Evolutionary conservation across 2,888 invertebrate genomes (phyloP).

Genomic region (Athalia rosae): DNA sequence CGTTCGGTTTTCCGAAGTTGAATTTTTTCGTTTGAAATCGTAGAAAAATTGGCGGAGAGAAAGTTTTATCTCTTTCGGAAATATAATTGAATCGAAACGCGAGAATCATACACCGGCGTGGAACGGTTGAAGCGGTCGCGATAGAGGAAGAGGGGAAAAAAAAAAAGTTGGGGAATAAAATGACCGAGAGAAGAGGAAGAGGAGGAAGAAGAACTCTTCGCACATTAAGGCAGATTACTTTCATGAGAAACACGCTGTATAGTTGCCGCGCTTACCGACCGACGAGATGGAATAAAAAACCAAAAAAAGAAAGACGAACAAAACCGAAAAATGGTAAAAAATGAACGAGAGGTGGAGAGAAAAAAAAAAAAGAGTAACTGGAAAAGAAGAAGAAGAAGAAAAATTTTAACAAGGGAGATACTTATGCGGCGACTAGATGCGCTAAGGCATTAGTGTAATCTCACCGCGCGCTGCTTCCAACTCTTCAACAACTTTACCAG

Average conservation of each 20-base stretch:
- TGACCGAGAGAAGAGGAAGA: slow-evolving; percentile 13
- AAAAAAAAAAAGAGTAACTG: slow-evolving; percentile 47
- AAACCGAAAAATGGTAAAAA: background rate
- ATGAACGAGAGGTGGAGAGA: background rate
- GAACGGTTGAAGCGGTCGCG: background rate
- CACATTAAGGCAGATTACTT: slow-evolving; percentile 55
- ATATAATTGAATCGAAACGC: background rate
- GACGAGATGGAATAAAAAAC: background rate
- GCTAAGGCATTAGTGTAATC: slow-evolving; percentile 62
- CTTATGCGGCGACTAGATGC: slow-evolving; percentile 59
- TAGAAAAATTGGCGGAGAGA: no score
- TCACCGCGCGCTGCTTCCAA: slow-evolving; percentile 44
- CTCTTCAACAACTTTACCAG: background rate
- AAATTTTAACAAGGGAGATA: slow-evolving; percentile 42
- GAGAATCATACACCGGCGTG: background rate
- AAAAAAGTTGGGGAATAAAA: background rate
- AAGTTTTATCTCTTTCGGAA: no score
- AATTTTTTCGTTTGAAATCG: background rate
- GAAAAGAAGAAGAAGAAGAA: slow-evolving; percentile 5
- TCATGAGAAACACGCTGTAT: slow-evolving; percentile 32
- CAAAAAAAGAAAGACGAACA: background rate
- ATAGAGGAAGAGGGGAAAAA: background rate
- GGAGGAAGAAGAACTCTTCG: slow-evolving; percentile 49
- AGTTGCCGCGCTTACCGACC: background rate
- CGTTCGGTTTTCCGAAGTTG: background rate